A percentile compares a stretch with the other conserved stretches of the same genome.
Evolutionary conservation across 2,888 invertebrate genomes (phyloP).

Genomic region (Crepidodera aurea): DNA sequence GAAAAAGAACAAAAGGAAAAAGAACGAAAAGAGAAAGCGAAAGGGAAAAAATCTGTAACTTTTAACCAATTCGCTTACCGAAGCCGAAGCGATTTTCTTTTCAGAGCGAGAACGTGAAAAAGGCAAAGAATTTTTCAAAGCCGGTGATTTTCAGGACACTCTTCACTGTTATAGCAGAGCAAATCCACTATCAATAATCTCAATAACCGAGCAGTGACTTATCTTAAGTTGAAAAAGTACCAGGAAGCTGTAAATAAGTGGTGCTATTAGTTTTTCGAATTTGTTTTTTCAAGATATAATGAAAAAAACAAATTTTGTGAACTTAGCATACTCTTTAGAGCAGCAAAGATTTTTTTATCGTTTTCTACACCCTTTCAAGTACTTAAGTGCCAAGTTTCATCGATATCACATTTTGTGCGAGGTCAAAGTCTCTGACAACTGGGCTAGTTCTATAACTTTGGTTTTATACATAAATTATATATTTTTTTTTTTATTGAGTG

Average conservation of each 20-base stretch:
- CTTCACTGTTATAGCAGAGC: conserved; percentile 68
- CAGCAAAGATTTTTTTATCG: too few species aligned
- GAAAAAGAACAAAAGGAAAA: conserved; percentile 41
- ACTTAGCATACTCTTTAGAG: too few species aligned
- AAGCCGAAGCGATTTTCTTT: conserved; percentile 55
- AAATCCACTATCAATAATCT: conserved; percentile 65
- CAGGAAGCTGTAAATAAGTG: conserved; percentile 61
- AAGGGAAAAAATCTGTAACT: conserved; percentile 46
- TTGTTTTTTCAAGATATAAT: too few species aligned
- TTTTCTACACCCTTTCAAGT: too few species aligned
- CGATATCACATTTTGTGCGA: too few species aligned
- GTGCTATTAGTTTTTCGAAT: too few species aligned
- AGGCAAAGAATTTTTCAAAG: conserved; percentile 76
- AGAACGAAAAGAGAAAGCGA: conserved; percentile 31
- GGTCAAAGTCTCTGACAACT: too few species aligned
- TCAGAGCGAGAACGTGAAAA: conserved; percentile 66
- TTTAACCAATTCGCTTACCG: conserved; percentile 56
- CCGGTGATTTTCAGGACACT: conserved; percentile 72
- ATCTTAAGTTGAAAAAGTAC: conserved; percentile 59
- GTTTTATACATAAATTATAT: too few species aligned
- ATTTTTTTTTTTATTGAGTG: too few species aligned
- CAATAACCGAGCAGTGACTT: conserved; percentile 75
- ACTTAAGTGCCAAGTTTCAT: too few species aligned
- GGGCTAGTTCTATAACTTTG: too few species aligned
- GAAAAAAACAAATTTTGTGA: too few species aligned